Conservation (phyloP, 2,888 invertebrate species). For the Odontomyia ornata region DNA sequence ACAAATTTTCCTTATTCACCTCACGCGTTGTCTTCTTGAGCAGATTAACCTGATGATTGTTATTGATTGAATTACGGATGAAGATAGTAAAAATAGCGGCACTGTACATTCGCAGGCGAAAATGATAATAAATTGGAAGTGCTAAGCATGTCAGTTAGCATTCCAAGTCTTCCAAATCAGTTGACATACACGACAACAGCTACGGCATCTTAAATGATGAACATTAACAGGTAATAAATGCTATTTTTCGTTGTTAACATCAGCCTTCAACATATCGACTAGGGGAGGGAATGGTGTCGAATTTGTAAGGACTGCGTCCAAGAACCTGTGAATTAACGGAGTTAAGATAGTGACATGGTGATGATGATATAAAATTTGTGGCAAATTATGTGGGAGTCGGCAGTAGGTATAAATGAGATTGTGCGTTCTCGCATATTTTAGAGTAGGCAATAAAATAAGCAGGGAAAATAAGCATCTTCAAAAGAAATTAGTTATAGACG, state of each 20-base stretch:
- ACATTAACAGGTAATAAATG: conserved; percentile 6
- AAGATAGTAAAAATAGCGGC: conserved; percentile 46
- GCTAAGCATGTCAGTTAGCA: conserved; percentile 50
- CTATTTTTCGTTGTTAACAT: conserved; percentile 20
- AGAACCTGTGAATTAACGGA: too few species aligned
- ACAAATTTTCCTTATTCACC: conserved; percentile 45
- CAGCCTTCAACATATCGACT: not conserved
- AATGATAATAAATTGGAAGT: conserved; percentile 49
- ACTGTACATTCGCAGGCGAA: conserved; percentile 23
- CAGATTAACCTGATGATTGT: conserved; percentile 51
- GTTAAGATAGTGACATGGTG: too few species aligned
- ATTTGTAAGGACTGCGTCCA: not conserved
- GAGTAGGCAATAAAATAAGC: too few species aligned
- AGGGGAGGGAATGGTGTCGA: not conserved
- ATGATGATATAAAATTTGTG: too few species aligned
- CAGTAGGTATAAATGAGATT: too few species aligned
- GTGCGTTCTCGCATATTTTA: too few species aligned
- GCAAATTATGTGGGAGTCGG: too few species aligned
- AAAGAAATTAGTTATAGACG: too few species aligned
- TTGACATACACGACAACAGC: conserved; percentile 43
- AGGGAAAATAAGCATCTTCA: too few species aligned
- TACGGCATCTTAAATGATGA: conserved; percentile 16
- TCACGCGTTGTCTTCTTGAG: conserved; percentile 49
- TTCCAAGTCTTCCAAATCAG: conserved; percentile 46
- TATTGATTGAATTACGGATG: conserved; percentile 50